These are phyloP conservation scores for Chaetophractus vellerosus DNA, from an alignment of 2,797 vertebrate genomes.

Conservation along the genomic window DNA sequence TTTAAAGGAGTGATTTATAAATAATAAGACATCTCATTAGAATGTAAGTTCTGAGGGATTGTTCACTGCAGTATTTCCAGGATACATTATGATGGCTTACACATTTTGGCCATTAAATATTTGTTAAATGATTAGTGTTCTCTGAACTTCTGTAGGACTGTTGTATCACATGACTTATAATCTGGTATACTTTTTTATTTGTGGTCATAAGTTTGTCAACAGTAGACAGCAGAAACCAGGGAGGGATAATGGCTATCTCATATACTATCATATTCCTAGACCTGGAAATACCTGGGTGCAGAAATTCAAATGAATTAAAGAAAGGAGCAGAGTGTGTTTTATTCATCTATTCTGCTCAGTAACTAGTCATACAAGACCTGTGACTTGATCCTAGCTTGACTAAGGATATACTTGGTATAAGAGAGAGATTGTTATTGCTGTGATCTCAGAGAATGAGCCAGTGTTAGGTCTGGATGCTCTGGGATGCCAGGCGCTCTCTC, in stretches of 20 bases:
- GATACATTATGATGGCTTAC: background rate
- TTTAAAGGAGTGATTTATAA: slow-evolving; percentile 34
- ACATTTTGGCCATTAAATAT: background rate
- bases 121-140: background rate
- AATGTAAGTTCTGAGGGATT: background rate
- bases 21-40: background rate
- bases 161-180: background rate
- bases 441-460: background rate
- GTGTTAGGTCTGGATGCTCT: background rate
- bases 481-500: no score
- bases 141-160: background rate
- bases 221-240: background rate
- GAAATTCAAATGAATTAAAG: background rate
- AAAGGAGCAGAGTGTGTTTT: background rate
- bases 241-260: background rate
- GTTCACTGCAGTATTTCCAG: background rate
- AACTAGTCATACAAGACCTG: background rate
- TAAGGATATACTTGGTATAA: background rate
- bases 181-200: background rate
- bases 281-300: background rate
- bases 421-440: background rate
- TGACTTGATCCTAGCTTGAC: background rate
- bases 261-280: background rate
- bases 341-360: background rate
- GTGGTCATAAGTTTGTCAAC: background rate